These are phyloP conservation scores for Trichonephila inaurata DNA, from an alignment of 1,140 invertebrate genomes.

Conservation along the genomic window DNA sequence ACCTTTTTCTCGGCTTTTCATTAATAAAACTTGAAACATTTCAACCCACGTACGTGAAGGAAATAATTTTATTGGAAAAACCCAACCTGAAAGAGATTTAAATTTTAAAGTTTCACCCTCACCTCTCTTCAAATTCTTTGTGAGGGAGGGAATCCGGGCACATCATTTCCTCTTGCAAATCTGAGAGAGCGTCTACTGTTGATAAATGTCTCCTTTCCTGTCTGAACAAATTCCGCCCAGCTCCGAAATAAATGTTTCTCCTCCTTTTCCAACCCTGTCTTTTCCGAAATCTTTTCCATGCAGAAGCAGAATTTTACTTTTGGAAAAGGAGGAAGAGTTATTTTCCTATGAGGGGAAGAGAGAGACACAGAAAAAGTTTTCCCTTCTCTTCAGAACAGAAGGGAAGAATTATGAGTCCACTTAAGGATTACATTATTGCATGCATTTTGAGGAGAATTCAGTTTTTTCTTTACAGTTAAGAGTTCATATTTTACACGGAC, in stretches of 20 bases:
- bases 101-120: background rate
- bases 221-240: background rate
- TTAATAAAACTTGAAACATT: too few relatives aligned
- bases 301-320: background rate
- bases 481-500: background rate
- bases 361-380: too few relatives aligned
- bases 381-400: background rate
- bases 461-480: background rate
- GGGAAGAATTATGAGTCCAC: background rate
- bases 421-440: background rate
- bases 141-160: background rate
- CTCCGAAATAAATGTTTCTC: background rate
- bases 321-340: background rate
- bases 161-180: background rate
- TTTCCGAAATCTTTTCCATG: background rate
- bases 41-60: background rate
- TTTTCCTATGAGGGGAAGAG: background rate
- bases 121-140: background rate
- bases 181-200: background rate
- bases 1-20: background rate
- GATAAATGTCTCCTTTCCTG: slow-evolving; percentile 14
- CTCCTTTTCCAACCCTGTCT: background rate
- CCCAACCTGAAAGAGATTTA: background rate
- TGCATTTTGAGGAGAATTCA: background rate
- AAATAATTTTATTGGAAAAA: background rate